Percentiles rank a stretch among this genome's conserved stretches.
Evolutionary conservation across 2,113 vertebrate genomes (phyloP).

Genomic region (Psilopogon haemacephalus): DNA sequence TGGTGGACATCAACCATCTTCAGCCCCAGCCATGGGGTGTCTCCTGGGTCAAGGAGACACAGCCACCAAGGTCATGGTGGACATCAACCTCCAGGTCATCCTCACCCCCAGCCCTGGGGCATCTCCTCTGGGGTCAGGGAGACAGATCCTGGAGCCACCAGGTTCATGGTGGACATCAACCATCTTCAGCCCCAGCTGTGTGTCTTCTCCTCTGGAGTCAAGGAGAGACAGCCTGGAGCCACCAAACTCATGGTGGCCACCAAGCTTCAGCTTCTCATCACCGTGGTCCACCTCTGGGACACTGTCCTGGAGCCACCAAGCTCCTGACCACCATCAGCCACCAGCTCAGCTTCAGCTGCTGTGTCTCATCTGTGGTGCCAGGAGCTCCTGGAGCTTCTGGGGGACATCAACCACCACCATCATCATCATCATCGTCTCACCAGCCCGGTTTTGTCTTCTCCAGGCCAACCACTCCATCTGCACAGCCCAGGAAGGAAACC

Average conservation of each 20-base stretch:
- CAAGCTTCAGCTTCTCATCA: background rate
- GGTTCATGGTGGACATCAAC: background rate
- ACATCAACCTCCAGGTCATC: background rate
- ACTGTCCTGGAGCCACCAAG: background rate
- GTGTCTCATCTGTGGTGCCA: background rate
- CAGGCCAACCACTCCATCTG: fast-evolving
- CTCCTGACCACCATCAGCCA: background rate
- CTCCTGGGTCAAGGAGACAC: background rate
- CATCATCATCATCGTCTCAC: background rate
- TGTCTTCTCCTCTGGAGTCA: background rate
- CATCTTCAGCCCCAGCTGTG: no score
- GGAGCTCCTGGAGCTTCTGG: background rate
- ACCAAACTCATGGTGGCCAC: background rate
- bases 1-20: no score
- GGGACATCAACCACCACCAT: no score
- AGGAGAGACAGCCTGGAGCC: background rate
- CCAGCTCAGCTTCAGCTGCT: background rate
- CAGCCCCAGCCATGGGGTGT: fast-evolving
- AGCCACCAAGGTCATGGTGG: no score
- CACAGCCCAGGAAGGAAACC: background rate
- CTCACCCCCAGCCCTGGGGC: no score
- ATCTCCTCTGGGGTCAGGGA: background rate
- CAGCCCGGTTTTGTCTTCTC: background rate
- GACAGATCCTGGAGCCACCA: background rate
- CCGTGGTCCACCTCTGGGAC: background rate